A percentile compares a stretch with the other conserved stretches of the same genome.
phyloP scores from a whole-genome alignment of 2,888 invertebrate genomes.

The Drosophila fulvimacula region DNA sequence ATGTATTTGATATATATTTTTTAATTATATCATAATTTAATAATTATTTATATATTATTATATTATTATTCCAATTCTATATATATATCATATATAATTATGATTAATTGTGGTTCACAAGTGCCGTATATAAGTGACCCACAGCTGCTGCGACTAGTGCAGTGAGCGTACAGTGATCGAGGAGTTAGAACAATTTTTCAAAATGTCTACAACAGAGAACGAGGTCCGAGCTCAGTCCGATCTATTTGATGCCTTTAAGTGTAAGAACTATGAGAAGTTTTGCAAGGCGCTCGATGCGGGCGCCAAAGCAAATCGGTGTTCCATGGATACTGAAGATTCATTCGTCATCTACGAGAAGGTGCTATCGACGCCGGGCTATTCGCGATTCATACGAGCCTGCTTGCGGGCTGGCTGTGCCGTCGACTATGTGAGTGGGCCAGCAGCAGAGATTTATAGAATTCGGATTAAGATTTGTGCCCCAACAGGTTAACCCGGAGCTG shows the following conservation, averaged over 20 bases:
- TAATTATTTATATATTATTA: no score
- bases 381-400: constrained; percentile 9
- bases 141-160: not conserved
- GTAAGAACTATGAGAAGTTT: not conserved
- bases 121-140: not conserved
- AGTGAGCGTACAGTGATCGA: not conserved
- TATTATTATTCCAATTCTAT: no score
- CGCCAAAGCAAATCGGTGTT: not conserved
- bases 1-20: no score
- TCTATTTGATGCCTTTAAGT: not conserved
- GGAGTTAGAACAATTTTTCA: not conserved
- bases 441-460: not conserved
- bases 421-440: constrained; percentile 27
- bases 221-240: not conserved
- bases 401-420: constrained; percentile 16
- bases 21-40: no score
- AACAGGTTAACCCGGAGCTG: constrained; percentile 68
- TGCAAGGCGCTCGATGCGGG: not conserved
- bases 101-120: not conserved
- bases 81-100: not conserved
- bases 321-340: not conserved
- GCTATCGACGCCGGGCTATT: constrained; percentile 9
- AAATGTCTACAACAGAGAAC: not conserved
- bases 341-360: constrained; percentile 20
- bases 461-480: not conserved